Evolutionary conservation across 2,113 vertebrate genomes (phyloP), one percentile per base, ranked within the genome.

Genomic region (Calidris pygmaea): DNA sequence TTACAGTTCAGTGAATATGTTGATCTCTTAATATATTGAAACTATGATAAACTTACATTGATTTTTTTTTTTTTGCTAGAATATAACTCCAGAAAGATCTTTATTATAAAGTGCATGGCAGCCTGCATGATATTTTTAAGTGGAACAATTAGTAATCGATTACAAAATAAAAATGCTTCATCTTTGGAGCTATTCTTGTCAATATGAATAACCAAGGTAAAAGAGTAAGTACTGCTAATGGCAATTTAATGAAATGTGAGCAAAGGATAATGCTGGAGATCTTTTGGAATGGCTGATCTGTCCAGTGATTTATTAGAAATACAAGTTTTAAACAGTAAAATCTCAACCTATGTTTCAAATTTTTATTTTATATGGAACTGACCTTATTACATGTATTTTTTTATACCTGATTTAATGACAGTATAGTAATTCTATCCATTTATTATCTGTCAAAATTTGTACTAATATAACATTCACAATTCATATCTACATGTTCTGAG

Each of bases 401-500:
- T 89, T 86, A 43, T 80, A 86, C 87, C 70, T 81, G 55, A 81
- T 89, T 94, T 95, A 89, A 89, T 90, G 88, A 77, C 7, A 37
- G 0, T 74, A 13, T 41, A 65, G 22, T 37, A 82, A 60, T 74
- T 89, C n/a, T 76, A 32, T 18, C 18, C 3, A 68, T 58, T 80
- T 81, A 37, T 18, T 59, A 3, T 71, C 34, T 84, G 10, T 74
- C 41, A 86, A 84, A 90, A 13, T 26, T 81, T 56, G 10, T 76
- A 17, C 14, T 52, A 45, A 48, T 77, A 50, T 14, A 84, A 26
- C 18, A 20, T 60, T 84, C 37, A 78, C 17, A 55, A 32, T 63
- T 87, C 43, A 78, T 19, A 41, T 62, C 14, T 81, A 5, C 29
- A 82, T 7, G 14, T 81, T 82, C 47, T 12, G 14, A 65, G 30